Evolutionary conservation across 2,113 vertebrate species (phyloP).

Genomic region (Brevimyrus niger): DNA sequence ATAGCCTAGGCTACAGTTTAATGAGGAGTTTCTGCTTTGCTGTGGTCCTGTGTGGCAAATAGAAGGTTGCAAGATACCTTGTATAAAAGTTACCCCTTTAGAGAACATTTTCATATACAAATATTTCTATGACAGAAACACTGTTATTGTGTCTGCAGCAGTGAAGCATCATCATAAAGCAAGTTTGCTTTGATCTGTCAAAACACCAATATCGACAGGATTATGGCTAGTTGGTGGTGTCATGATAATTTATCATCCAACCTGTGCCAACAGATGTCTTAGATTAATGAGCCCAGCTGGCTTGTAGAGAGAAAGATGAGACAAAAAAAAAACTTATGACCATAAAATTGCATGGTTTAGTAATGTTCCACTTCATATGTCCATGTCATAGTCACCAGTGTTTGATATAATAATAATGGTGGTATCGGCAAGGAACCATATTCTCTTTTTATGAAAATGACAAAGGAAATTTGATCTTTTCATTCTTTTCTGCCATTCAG

Average conservation of each 20-base stretch:
- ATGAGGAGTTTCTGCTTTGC: not conserved
- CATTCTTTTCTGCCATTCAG: not conserved
- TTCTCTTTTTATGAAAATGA: not conserved
- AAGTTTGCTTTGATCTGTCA: not conserved
- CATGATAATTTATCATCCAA: not conserved
- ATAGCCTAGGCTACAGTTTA: not conserved
- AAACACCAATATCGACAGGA: not conserved
- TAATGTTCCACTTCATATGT: not conserved
- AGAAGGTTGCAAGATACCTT: not conserved
- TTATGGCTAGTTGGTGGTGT: not conserved
- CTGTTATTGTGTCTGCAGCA: not conserved
- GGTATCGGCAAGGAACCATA: not conserved
- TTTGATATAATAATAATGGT: not conserved
- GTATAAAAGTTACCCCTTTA: not conserved
- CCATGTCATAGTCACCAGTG: not conserved
- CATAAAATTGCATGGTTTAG: not conserved
- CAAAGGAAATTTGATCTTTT: not conserved
- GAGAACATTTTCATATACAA: not conserved
- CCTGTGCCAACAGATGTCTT: not conserved
- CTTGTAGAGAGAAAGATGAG: not conserved
- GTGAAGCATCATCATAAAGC: not conserved
- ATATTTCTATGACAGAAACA: not conserved
- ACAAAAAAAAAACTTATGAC: not conserved
- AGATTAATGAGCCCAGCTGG: not conserved
- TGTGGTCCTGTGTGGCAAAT: not conserved